These are phyloP conservation scores for Lepidurus apus DNA, from an alignment of 1,140 invertebrate genomes.

Conservation along the genomic window DNA sequence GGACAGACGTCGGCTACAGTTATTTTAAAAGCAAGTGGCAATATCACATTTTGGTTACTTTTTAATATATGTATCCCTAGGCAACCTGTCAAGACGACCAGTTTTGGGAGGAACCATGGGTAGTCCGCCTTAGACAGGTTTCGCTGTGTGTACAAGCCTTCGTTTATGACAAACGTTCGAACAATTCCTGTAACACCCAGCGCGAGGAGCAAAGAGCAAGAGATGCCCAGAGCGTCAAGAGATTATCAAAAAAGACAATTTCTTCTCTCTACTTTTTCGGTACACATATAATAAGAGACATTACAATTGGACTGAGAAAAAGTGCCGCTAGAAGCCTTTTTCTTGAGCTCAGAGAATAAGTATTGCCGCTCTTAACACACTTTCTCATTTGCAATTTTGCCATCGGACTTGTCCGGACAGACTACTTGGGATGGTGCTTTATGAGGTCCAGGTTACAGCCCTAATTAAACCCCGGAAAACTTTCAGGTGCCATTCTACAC, in stretches of 20 bases:
- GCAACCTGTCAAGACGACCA: no score
- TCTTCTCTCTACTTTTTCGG: neutral
- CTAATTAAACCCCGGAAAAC: conserved; percentile 15
- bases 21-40: no score
- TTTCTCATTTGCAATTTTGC: conserved; percentile 19
- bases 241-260: neutral
- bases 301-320: conserved; percentile 2
- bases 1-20: no score
- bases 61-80: no score
- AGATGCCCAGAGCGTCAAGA: neutral
- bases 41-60: no score
- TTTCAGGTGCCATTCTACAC: neutral
- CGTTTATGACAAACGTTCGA: no score
- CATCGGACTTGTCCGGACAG: neutral
- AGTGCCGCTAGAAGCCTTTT: neutral
- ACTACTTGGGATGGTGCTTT: conserved; percentile 21
- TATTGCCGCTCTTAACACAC: neutral
- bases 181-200: no score
- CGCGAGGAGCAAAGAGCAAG: no score
- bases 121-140: no score
- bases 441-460: conserved; percentile 15
- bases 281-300: neutral
- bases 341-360: neutral
- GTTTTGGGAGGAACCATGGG: no score
- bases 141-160: no score